phyloP scores from a whole-genome alignment of 2,888 invertebrate species.

The Osmoderma eremita region DNA sequence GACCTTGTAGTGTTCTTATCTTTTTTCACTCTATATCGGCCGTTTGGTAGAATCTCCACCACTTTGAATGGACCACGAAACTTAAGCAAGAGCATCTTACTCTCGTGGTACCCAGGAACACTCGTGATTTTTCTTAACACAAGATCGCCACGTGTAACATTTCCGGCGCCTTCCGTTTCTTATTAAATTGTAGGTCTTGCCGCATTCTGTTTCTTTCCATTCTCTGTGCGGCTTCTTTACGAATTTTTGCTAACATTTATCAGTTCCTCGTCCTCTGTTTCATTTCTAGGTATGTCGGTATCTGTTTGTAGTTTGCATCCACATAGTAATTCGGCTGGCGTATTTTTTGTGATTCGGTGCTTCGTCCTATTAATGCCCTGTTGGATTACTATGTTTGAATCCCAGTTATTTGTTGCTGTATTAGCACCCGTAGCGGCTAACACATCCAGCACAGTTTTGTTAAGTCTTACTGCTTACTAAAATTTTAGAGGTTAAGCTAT shows the following conservation, averaged over 20 bases:
- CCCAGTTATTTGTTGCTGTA: slow-evolving; percentile 47
- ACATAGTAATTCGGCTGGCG: slow-evolving; percentile 32
- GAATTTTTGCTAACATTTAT: too few species aligned
- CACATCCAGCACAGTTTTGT: slow-evolving; percentile 7
- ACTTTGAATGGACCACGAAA: slow-evolving; percentile 45
- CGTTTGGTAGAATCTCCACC: slow-evolving; percentile 42
- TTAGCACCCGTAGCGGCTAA: slow-evolving; percentile 22
- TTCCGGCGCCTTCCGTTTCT: slow-evolving; percentile 31
- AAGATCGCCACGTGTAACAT: slow-evolving; percentile 39
- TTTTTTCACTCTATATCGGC: slow-evolving; percentile 45
- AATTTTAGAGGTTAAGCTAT: too few species aligned
- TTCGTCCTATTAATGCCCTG: slow-evolving; percentile 47
- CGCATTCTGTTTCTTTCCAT: too few species aligned
- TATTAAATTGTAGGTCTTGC: slow-evolving; percentile 27
- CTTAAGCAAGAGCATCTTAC: slow-evolving; percentile 44
- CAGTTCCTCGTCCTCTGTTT: too few species aligned
- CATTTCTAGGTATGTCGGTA: slow-evolving; percentile 1
- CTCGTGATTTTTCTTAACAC: slow-evolving; percentile 40
- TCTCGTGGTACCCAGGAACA: slow-evolving; percentile 35
- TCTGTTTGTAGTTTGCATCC: slow-evolving; percentile 23
- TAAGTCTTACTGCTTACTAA: too few species aligned
- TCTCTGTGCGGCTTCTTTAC: too few species aligned
- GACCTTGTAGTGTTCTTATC: neutral
- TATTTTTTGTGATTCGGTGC: slow-evolving; percentile 34
- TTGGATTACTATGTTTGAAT: slow-evolving; percentile 45